phyloP scores from a whole-genome alignment of 2,797 vertebrate species.

The Enteromius paludinosus region DNA sequence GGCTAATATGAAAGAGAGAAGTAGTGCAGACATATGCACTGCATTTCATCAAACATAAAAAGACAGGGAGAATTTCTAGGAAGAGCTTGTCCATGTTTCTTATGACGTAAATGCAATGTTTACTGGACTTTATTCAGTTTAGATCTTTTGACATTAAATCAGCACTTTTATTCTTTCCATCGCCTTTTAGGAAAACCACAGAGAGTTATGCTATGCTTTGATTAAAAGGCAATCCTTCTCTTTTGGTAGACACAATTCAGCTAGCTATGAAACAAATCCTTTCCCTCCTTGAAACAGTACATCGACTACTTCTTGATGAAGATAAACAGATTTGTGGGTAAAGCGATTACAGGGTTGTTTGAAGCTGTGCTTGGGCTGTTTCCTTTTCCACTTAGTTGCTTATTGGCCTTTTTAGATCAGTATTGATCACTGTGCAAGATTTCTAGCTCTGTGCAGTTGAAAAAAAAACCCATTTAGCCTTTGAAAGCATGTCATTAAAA shows the following conservation, averaged over 20 bases:
- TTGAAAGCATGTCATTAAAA: neutral
- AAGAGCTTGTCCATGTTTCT: neutral
- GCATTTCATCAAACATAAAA: neutral
- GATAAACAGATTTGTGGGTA: conserved; percentile 29
- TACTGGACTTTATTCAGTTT: neutral
- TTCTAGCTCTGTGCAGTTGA: neutral
- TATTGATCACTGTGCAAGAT: conserved; percentile 17
- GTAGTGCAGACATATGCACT: neutral
- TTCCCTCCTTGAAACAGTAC: neutral
- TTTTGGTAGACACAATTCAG: conserved; percentile 3
- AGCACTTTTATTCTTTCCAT: conserved; percentile 1
- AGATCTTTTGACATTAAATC: neutral
- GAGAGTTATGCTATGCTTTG: too few relatives aligned
- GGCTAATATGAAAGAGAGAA: neutral
- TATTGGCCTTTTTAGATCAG: conserved; percentile 23
- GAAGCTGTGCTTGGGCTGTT: conserved; percentile 25
- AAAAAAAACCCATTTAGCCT: neutral
- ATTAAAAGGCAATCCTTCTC: neutral
- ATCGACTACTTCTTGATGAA: conserved; percentile 28
- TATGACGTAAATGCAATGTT: neutral
- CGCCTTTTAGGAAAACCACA: neutral
- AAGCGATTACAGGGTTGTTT: conserved; percentile 29
- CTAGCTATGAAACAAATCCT: conserved; percentile 9
- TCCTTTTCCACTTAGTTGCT: conserved; percentile 24
- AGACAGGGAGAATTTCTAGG: neutral